Evolutionary conservation across 2,888 invertebrate genomes (phyloP), one percentile per base, ranked within the genome.

Genomic region (Heliconius charithonia): DNA sequence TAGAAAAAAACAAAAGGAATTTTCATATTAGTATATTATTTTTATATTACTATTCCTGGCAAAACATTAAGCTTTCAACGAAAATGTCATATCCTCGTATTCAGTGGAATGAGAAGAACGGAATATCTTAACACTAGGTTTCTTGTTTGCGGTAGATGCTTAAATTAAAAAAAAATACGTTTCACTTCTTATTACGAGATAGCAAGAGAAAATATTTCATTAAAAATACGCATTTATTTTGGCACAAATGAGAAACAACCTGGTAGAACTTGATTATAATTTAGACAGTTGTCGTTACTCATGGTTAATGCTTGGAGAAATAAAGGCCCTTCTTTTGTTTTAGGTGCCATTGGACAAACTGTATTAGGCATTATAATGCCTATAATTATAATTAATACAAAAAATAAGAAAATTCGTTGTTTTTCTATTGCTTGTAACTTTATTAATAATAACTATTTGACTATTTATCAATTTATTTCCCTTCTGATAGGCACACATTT

Each of bases 201-300:
- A 9, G 41, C 25, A 41, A 25, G 16, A 41, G 9, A 45, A 45
- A 41, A 69, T 67, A 25, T 69, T 69, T 69, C 41, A 67, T 41
- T 41, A 69, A 69, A 25, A 41, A 67, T 12, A 69, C 25, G 41
- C 41, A 41, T 69, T 67, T 41, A 45, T 69, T 25, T 69, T 41
- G 25, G 16, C 69, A 16, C 25, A 69, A 69, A 45, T 69, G 41
- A 69, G 25, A 69, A 69, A 69, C 25, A 41, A 45, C 41, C 25
- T 67, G 41, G 45, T 16, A 45, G 41, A 69, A 45, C 69, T 45
- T 45, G 41, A 69, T 41, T 45, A 69, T 69, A 69, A 69, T 69
- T 69, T 25, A 25, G 69, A 69, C 69, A 69, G 41, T 69, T 41
- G 41, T 25, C 69, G 41, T 69, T 69, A 41, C 25, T 69, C 45